phyloP scores from a whole-genome alignment of 2,797 vertebrate species.

The Cossypha heuglini region DNA sequence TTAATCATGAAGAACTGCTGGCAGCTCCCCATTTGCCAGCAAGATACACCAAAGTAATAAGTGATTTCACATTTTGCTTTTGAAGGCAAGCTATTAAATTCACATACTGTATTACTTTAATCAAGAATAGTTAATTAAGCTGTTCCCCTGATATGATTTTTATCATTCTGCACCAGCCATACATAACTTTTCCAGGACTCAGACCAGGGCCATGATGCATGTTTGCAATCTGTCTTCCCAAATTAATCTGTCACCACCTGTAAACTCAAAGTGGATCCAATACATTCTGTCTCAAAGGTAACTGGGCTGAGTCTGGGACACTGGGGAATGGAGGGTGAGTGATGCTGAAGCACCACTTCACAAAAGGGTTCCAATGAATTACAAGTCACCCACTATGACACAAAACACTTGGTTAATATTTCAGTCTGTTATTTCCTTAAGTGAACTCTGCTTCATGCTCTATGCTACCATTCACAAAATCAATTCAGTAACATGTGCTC shows the following conservation, averaged over 20 bases:
- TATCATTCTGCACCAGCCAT: constrained; percentile 40
- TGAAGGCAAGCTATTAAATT: constrained; percentile 53
- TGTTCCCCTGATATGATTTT: constrained; percentile 27
- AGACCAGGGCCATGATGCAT: background rate
- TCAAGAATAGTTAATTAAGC: constrained; percentile 57
- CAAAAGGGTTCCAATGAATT: background rate
- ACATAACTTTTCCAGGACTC: constrained; percentile 17
- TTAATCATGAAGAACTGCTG: background rate
- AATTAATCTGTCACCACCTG: constrained; percentile 19
- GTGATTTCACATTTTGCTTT: constrained; percentile 26
- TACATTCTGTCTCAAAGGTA: background rate
- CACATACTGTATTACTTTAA: constrained; percentile 38
- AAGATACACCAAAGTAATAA: constrained; percentile 10
- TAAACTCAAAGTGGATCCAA: background rate
- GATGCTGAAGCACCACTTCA: background rate
- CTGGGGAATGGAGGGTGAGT: background rate
- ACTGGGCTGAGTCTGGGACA: background rate
- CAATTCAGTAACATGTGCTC: background rate
- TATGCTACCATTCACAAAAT: background rate
- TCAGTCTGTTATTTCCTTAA: background rate
- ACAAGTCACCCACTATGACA: background rate
- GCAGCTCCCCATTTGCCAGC: constrained; percentile 24
- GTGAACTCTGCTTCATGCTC: background rate
- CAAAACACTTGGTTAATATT: background rate
- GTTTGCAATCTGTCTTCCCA: constrained; percentile 16